phyloP scores from a whole-genome alignment of 1,140 invertebrate genomes.

The Drosophila suzukii region DNA sequence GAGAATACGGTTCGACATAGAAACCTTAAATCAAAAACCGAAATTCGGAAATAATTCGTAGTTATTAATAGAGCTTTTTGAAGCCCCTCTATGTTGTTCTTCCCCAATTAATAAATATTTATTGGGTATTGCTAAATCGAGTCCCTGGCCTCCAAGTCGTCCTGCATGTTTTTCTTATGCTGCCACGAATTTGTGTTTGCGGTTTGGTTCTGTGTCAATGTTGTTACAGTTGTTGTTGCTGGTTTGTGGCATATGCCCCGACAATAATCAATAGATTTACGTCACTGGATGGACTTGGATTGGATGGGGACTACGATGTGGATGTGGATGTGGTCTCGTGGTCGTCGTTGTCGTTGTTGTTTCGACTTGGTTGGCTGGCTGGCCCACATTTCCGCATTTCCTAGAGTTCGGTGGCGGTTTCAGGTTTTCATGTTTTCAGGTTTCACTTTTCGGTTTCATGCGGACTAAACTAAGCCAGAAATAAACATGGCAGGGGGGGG shows the following conservation, averaged over 20 bases:
- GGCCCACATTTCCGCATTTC: conserved; percentile 48
- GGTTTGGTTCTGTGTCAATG: conserved; percentile 51
- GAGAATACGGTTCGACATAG: no score
- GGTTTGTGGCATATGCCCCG: conserved; percentile 59
- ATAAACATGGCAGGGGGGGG: conserved; percentile 25
- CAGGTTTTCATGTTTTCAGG: conserved; percentile 38
- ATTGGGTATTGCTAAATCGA: neutral
- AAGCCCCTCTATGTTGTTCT: no score
- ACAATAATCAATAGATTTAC: conserved; percentile 77
- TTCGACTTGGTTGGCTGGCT: conserved; percentile 12
- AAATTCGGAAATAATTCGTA: no score
- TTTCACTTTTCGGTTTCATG: conserved; percentile 39
- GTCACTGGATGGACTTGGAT: conserved; percentile 57
- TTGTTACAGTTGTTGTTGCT: conserved; percentile 17
- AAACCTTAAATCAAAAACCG: no score
- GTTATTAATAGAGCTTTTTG: no score
- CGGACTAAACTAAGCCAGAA: conserved; percentile 40
- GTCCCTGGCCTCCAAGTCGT: neutral
- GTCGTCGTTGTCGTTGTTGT: conserved; percentile 3
- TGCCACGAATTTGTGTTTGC: conserved; percentile 60
- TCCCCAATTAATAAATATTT: neutral
- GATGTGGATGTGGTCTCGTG: neutral
- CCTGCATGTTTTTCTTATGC: conserved; percentile 21
- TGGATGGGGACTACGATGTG: neutral
- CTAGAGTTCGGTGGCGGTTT: conserved; percentile 34